Evolutionary conservation across 2,797 vertebrate species (phyloP).

Genomic region (Erethizon dorsatum): DNA sequence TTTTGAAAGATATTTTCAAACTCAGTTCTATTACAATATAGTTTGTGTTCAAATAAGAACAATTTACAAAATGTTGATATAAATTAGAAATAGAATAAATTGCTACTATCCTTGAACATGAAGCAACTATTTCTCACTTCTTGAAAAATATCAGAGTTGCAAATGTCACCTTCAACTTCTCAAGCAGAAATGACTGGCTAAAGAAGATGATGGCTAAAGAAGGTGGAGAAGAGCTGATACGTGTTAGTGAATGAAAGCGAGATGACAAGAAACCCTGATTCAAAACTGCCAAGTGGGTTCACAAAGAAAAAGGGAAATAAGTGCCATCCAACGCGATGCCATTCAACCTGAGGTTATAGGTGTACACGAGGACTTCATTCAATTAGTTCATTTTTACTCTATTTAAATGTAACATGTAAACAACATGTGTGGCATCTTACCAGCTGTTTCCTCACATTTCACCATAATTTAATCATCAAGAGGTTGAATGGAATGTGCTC

Average conservation of each 20-base stretch:
- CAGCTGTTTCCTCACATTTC: background rate
- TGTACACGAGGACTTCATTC: background rate
- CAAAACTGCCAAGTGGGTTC: background rate
- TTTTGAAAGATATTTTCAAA: background rate
- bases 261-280: background rate
- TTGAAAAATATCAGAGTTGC: conserved; percentile 17
- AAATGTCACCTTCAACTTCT: background rate
- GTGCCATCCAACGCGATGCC: background rate
- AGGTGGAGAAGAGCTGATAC: no score
- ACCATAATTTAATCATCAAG: background rate
- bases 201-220: background rate
- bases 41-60: background rate
- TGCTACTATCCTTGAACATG: background rate
- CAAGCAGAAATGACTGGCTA: background rate
- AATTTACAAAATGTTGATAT: background rate
- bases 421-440: background rate
- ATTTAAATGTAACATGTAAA: background rate
- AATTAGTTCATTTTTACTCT: background rate
- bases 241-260: background rate
- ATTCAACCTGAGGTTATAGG: background rate
- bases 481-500: background rate
- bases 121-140: background rate
- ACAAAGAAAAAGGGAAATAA: background rate
- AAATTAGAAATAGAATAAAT: background rate
- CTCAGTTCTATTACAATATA: background rate